phyloP scores from a whole-genome alignment of 2,797 vertebrate species.

The Phoxinus dragarum region DNA sequence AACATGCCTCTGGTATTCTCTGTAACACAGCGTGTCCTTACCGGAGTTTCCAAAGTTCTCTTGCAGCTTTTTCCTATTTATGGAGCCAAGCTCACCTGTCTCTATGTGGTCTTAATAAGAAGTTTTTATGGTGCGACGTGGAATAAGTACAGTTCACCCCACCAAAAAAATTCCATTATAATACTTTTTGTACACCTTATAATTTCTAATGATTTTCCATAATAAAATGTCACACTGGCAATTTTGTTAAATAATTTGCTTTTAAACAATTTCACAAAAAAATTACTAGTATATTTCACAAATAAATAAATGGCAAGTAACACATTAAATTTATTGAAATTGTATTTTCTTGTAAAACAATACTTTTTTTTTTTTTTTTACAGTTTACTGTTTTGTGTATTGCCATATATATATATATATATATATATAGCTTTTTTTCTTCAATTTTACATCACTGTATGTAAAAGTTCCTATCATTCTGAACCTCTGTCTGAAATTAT shows the following conservation, averaged over 20 bases:
- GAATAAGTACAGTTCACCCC: background rate
- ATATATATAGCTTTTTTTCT: too few species aligned
- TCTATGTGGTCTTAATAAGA: background rate
- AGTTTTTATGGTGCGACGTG: background rate
- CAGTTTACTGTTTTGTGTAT: too few species aligned
- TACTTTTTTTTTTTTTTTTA: too few species aligned
- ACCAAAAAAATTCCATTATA: background rate
- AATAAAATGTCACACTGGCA: background rate
- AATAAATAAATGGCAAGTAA: background rate
- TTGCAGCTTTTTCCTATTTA: slow-evolving; percentile 15
- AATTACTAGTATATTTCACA: background rate
- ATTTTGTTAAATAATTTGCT: too few species aligned
- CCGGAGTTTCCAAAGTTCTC: slow-evolving; percentile 35
- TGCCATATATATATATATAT: too few species aligned
- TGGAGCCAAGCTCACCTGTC: background rate
- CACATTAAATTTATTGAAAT: too few species aligned
- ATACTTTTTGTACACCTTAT: background rate
- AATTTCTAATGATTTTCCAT: too few species aligned
- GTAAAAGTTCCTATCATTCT: too few species aligned
- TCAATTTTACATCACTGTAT: too few species aligned
- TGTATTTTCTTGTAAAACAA: too few species aligned
- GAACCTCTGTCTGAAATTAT: too few species aligned
- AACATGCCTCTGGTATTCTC: slow-evolving; percentile 59
- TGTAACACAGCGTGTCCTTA: slow-evolving; percentile 46
- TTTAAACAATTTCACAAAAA: background rate